Evolutionary conservation across 2,113 vertebrate species (phyloP), one percentile per base, ranked within the genome.

Genomic region (Micronisus gabar): DNA sequence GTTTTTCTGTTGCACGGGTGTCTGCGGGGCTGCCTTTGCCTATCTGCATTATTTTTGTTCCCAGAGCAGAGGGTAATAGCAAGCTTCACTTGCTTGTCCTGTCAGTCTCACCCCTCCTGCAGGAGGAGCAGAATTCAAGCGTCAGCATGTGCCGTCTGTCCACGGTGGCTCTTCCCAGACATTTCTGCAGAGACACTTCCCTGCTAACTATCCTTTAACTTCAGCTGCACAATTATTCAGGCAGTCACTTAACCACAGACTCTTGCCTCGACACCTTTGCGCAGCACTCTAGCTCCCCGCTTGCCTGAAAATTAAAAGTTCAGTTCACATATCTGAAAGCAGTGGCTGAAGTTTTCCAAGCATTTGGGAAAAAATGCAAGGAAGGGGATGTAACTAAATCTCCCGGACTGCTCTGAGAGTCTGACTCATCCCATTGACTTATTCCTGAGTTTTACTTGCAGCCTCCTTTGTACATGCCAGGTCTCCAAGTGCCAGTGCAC

Each of bases 1-100:
- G 10, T 61, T 23, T 11, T 15, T 55, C 32, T 55, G 27, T n/a
- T 17, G 25, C 9, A 5, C 0, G 1, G 29, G 6, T 7, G n/a
- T n/a, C 9, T 27, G 18, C 59, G 50, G 84, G 48, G 50, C 67
- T 83, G 71, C 85, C 29, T 81, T 48, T 63, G 38, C 38, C 47
- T 13, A 0, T 2, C 75, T 38, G 22, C 13, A 3, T 34, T 41
- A 47, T 11, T 72, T 86, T 36, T 78, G 68, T 27, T 66, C 40
- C 40, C 36, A 26, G 22, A 7, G 38, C 65, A 32, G 47, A 47
- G 38, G 19, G 36, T n/a, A 38, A 66, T 2, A 68, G 47, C n/a
- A 34, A 67, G 6, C 48, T 74, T 67, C 43, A 55, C 18, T 53
- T 56, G 61, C 67, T 80, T 6, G 0, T 45, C 62, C 48, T 45